A percentile compares a stretch with the other conserved stretches of the same genome.
phyloP scores from a whole-genome alignment of 2,797 vertebrate species.

The Emys orbicularis region DNA sequence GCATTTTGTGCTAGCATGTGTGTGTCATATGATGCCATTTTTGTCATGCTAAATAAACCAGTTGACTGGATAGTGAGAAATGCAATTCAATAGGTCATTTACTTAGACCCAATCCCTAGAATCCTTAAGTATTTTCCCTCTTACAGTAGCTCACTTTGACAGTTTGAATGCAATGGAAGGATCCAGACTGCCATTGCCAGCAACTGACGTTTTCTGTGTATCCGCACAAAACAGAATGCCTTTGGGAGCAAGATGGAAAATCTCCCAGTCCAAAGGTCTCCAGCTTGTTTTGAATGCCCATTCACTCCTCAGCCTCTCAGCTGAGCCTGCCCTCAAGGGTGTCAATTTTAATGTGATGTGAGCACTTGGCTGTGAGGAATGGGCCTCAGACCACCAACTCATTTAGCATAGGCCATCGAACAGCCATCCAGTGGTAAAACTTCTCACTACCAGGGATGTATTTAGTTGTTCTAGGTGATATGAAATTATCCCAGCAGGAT shows the following conservation, averaged over 20 bases:
- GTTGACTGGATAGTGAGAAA: background rate
- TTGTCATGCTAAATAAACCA: background rate
- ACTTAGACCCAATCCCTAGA: background rate
- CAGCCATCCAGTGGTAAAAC: background rate
- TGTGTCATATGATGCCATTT: background rate
- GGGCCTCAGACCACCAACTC: background rate
- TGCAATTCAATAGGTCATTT: background rate
- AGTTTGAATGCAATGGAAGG: background rate
- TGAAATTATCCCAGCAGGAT: background rate
- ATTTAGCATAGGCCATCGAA: background rate
- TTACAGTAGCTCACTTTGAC: background rate
- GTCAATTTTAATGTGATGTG: background rate
- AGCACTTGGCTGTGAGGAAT: background rate
- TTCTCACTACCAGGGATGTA: background rate
- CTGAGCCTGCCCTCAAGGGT: background rate
- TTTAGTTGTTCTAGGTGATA: background rate
- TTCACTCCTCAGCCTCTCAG: background rate
- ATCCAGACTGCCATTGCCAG: background rate
- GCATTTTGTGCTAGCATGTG: background rate
- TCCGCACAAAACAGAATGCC: background rate
- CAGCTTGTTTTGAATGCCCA: background rate
- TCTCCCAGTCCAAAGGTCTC: background rate
- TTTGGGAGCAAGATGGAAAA: background rate
- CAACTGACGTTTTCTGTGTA: background rate
- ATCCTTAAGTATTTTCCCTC: background rate